Evolutionary conservation across 2,888 invertebrate species (phyloP).

Genomic region (Scotopteryx bipunctaria): DNA sequence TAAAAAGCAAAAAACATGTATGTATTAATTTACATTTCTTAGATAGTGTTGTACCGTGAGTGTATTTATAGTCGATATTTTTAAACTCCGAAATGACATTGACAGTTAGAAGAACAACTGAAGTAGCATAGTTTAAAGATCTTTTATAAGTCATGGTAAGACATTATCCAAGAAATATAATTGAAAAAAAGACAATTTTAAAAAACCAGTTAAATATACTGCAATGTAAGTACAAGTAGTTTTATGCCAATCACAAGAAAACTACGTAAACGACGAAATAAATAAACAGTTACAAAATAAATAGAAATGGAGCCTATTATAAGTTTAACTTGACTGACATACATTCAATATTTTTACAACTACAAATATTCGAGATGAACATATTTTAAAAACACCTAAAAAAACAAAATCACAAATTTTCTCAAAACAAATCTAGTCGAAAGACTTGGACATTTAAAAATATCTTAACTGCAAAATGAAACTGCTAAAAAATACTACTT

Average conservation of each 20-base stretch:
- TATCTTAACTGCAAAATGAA: conserved; percentile 17
- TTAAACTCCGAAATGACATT: not conserved
- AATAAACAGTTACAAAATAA: conserved; percentile 32
- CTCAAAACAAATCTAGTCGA: conserved; percentile 28
- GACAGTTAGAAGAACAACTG: not conserved
- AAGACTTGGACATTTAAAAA: conserved; percentile 30
- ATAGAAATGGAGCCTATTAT: conserved; percentile 30
- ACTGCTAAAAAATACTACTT: conserved; percentile 17
- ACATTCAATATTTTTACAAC: conserved; percentile 38
- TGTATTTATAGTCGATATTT: conserved; percentile 15
- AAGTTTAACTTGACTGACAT: conserved; percentile 37
- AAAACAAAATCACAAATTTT: conserved; percentile 33
- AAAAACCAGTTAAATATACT: conserved; percentile 26
- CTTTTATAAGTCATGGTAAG: not conserved
- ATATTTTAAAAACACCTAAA: conserved; percentile 32
- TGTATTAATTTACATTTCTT: conserved; percentile 28
- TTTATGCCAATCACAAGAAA: conserved; percentile 40
- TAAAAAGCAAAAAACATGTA: conserved; percentile 4
- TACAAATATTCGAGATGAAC: conserved; percentile 39
- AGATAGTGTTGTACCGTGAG: conserved; percentile 15
- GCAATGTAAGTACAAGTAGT: conserved; percentile 43
- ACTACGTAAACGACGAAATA: conserved; percentile 31
- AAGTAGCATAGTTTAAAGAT: not conserved
- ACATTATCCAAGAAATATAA: conserved; percentile 18
- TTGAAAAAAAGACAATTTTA: conserved; percentile 17